phyloP scores from a whole-genome alignment of 2,888 invertebrate genomes.

The Ophioninae sp. region DNA sequence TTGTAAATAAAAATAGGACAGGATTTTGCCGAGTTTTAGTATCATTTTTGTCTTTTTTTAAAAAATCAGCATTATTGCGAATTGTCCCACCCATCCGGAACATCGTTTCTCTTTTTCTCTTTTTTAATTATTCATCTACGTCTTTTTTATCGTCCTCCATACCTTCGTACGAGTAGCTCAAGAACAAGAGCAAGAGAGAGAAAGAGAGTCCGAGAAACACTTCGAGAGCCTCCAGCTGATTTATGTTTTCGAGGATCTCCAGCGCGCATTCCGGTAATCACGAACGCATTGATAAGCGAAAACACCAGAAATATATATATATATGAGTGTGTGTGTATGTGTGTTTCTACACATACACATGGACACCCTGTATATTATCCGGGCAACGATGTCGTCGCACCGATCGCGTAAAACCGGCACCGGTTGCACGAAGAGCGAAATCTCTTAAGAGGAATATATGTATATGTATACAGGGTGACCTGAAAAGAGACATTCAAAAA shows the following conservation, averaged over 20 bases:
- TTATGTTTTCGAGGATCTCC: slow-evolving; percentile 64
- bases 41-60: too few relatives aligned
- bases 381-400: slow-evolving; percentile 54
- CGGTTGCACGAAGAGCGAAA: slow-evolving; percentile 54
- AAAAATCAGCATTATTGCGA: too few relatives aligned
- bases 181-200: neutral
- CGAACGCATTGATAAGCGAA: slow-evolving; percentile 72
- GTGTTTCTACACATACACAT: slow-evolving; percentile 4
- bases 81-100: too few relatives aligned
- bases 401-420: slow-evolving; percentile 65
- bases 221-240: slow-evolving; percentile 65
- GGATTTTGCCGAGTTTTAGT: too few relatives aligned
- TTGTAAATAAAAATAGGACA: too few relatives aligned
- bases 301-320: slow-evolving; percentile 40
- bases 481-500: too few relatives aligned
- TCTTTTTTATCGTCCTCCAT: slow-evolving; percentile 9
- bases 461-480: neutral
- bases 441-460: slow-evolving; percentile 31
- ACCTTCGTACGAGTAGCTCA: neutral
- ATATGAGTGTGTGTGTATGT: slow-evolving; percentile 1
- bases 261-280: slow-evolving; percentile 73
- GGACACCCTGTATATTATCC: too few relatives aligned
- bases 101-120: too few relatives aligned
- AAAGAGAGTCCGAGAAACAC: neutral
- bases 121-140: slow-evolving; percentile 9